Percentiles rank a stretch among this genome's conserved stretches.
Conservation (phyloP, 1,140 invertebrate genomes). For the Dolichoris vasculosae region DNA sequence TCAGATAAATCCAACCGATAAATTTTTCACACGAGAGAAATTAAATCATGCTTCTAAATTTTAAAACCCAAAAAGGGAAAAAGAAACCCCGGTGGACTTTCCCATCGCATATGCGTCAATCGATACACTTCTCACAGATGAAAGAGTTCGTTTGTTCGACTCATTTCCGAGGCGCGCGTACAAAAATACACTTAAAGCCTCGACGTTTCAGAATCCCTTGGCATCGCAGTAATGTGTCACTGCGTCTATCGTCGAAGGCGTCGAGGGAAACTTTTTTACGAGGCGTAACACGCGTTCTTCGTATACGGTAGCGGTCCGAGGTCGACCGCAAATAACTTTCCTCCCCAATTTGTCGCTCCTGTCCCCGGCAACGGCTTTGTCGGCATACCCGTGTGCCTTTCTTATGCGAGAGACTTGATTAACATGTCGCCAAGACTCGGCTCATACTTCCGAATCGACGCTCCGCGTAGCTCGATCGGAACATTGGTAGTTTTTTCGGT, state of each 20-base stretch:
- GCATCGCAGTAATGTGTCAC: neutral
- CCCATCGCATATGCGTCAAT: conserved; percentile 30
- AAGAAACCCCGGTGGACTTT: neutral
- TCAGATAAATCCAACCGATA: too few species aligned
- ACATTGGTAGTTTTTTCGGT: neutral
- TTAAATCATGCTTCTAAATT: neutral
- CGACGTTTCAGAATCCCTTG: neutral
- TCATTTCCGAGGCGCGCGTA: neutral
- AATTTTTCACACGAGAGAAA: neutral
- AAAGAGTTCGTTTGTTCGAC: conserved; percentile 46
- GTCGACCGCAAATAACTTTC: conserved; percentile 49
- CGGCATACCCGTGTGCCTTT: neutral
- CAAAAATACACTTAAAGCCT: conserved; percentile 29
- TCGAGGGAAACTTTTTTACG: conserved; percentile 23
- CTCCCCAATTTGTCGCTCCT: conserved; percentile 50
- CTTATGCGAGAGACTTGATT: conserved; percentile 20
- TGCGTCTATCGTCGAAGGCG: conserved; percentile 5
- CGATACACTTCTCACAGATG: conserved; percentile 40
- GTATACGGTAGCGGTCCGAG: neutral
- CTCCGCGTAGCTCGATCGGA: neutral
- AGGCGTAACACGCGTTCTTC: conserved; percentile 40
- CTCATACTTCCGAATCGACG: conserved; percentile 26
- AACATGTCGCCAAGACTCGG: conserved; percentile 12
- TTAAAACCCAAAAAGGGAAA: neutral
- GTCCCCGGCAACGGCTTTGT: conserved; percentile 32